Conservation (phyloP, 1,140 invertebrate species). For the Drosophila kikkawai region DNA sequence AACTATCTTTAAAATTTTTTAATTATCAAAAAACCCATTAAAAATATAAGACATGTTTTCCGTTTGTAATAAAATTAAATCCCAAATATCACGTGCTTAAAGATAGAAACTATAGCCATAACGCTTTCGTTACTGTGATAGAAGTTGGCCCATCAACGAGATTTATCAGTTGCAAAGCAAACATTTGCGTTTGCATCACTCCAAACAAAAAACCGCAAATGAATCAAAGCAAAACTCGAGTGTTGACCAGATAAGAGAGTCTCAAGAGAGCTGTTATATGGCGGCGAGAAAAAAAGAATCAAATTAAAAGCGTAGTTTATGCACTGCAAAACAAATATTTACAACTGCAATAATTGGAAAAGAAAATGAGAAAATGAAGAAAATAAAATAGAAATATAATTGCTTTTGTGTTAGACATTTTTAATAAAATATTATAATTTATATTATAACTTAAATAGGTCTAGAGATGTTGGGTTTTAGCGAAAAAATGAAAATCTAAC, state of each 20-base stretch:
- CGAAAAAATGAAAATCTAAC: no score
- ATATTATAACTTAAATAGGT: no score
- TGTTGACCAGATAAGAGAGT: constrained; percentile 34
- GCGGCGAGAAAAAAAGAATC: constrained; percentile 22
- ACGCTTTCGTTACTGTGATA: background rate
- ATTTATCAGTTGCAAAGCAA: constrained; percentile 25
- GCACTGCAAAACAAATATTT: constrained; percentile 6
- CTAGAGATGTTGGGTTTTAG: no score
- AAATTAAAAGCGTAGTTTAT: constrained; percentile 19
- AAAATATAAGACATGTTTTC: background rate
- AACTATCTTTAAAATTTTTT: background rate
- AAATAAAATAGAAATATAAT: no score
- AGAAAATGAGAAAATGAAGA: no score
- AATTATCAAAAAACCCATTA: background rate
- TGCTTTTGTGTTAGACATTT: no score
- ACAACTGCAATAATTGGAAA: no score
- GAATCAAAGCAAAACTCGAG: constrained; percentile 36
- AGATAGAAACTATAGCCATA: background rate
- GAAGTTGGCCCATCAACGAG: constrained; percentile 9
- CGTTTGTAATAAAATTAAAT: no score
- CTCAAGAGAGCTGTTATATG: constrained; percentile 40
- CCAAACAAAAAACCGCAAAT: constrained; percentile 34
- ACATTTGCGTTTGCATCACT: constrained; percentile 16
- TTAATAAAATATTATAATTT: no score
- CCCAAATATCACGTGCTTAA: background rate